These are phyloP conservation scores for Morpho achilles DNA, from an alignment of 2,888 invertebrate species.

Conservation along the genomic window DNA sequence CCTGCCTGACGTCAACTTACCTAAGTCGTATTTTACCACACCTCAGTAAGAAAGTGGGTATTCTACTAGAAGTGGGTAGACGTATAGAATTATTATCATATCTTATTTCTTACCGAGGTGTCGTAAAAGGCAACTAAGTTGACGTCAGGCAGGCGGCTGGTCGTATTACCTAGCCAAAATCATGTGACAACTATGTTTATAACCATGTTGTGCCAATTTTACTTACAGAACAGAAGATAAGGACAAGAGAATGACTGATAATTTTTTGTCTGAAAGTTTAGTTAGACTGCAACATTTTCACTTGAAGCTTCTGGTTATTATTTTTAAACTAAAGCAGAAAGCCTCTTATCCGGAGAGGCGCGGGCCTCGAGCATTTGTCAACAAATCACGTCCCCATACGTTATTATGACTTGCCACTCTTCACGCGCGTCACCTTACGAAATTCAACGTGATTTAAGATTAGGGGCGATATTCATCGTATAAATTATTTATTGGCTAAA, in stretches of 20 bases:
- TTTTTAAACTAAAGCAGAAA: constrained; percentile 53
- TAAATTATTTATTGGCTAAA: constrained; percentile 30
- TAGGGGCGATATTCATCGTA: constrained; percentile 12
- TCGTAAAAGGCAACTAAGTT: no score
- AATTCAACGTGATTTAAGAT: constrained; percentile 31
- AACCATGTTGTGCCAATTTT: no score
- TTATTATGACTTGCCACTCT: constrained; percentile 42
- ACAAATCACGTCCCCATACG: constrained; percentile 56
- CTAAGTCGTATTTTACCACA: no score
- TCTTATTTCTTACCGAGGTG: no score
- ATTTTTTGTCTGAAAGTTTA: background rate
- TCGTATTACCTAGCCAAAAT: no score
- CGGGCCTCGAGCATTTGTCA: constrained; percentile 52
- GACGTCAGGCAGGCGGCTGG: no score
- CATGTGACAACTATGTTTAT: no score
- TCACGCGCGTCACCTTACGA: constrained; percentile 34
- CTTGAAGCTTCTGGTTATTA: constrained; percentile 38
- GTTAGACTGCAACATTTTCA: background rate
- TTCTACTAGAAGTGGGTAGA: no score
- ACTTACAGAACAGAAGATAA: no score
- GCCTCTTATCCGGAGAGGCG: constrained; percentile 34
- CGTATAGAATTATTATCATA: background rate
- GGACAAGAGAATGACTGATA: no score
- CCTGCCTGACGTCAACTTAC: no score
- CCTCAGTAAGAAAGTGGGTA: no score